Base-by-base conservation (phyloP, 2,888 invertebrate genomes). In the Ectemnius cavifrons region DNA sequence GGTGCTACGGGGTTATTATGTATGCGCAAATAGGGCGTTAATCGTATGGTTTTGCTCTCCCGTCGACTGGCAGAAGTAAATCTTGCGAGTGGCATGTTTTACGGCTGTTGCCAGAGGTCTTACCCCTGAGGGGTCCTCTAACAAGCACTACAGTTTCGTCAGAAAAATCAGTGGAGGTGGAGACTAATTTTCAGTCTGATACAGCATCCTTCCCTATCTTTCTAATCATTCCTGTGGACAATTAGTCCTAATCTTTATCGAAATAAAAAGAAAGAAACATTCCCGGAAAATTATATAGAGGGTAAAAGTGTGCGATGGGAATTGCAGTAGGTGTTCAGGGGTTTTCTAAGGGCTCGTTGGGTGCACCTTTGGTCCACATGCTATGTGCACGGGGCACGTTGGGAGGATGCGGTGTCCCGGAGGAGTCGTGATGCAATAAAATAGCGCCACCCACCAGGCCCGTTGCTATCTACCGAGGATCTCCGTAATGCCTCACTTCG, bases 401-500 rank as follows among this genome's bases (percentile, higher is more conserved):
- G 52, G 52, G 5, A 11, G n/a, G 52, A 52, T 14, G 52, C 75
- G 80, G 81, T 69, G 78, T 83, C 81, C 79, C 77, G 64, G 82
- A 72, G 76, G 83, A 88, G 87, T 90, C 90, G 90, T 90, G 90
- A 90, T 85, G 89, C 87, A 90, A 90, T 90, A 90, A 90, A 90
- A 90, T 89, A 89, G 87, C 89, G 90, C 90, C 90, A 90, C 89
- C 90, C 90, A 89, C 89, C 79, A 88, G 90, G 89, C 76, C 84
- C 85, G 81, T 80, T 80, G 85, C 86, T 90, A 90, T 90, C 90
- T 85, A 81, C 75, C 82, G 84, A 85, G 85, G 86, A 90, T 90
- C 90, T 88, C 83, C 84, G 90, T 88, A 89, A 90, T 90, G 89
- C 88, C 88, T 90, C 90, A 89, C 90, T 90, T 90, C 85, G 85